A percentile compares a stretch with the other conserved stretches of the same genome.
These are phyloP conservation scores for Mythimna lalbum DNA, from an alignment of 2,888 invertebrate genomes.

Conservation along the genomic window DNA sequence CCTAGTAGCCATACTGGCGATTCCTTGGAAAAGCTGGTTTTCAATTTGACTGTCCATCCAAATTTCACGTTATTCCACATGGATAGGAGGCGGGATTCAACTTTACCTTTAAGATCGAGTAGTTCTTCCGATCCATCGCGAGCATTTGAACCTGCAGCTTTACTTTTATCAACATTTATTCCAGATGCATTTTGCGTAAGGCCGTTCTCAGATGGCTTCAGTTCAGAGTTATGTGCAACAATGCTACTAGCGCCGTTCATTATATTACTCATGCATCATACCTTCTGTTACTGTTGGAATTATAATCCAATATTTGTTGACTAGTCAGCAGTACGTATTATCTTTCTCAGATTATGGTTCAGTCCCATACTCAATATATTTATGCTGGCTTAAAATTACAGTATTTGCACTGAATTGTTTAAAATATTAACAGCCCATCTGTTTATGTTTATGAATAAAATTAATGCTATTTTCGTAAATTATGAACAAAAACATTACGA, in stretches of 20 bases:
- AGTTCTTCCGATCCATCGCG: conserved; percentile 84
- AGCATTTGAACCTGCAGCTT: conserved; percentile 75
- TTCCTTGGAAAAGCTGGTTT: conserved; percentile 95
- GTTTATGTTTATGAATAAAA: conserved; percentile 21
- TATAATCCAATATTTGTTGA: conserved; percentile 48
- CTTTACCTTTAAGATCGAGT: conserved; percentile 93
- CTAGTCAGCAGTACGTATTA: conserved; percentile 53
- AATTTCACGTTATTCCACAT: conserved; percentile 98
- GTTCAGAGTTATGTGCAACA: conserved; percentile 73
- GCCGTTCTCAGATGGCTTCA: conserved; percentile 72
- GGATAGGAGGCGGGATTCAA: conserved; percentile 95
- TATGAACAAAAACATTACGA: conserved; percentile 47
- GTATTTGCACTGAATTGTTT: conserved; percentile 17
- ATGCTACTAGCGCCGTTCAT: conserved; percentile 82
- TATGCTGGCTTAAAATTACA: conserved; percentile 12
- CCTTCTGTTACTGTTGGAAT: conserved; percentile 43
- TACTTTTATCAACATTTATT: conserved; percentile 71
- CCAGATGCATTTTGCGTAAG: conserved; percentile 70
- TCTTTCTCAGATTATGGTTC: conserved; percentile 23
- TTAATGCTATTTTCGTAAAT: conserved; percentile 23
- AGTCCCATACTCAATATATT: conserved; percentile 40
- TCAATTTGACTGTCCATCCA: conserved; percentile 95
- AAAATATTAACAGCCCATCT: conserved; percentile 11
- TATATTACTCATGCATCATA: conserved; percentile 63
- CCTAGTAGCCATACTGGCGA: conserved; percentile 97